Percentiles rank a stretch among this genome's conserved stretches.
These are phyloP conservation scores for Chelon auratus DNA, from an alignment of 2,797 vertebrate genomes.

Conservation along the genomic window DNA sequence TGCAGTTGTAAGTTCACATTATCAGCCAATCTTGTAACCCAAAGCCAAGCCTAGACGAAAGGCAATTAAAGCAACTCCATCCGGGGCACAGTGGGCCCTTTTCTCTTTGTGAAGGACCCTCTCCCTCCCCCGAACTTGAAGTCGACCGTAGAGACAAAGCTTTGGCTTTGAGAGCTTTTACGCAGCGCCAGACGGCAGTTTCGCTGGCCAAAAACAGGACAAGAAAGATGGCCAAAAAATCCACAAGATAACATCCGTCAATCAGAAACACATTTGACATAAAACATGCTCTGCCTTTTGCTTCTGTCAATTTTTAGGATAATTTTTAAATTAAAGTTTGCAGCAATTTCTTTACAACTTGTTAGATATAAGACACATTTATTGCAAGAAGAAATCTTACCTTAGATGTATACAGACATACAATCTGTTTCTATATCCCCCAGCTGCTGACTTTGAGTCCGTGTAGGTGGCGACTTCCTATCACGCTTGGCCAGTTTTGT, in stretches of 20 bases:
- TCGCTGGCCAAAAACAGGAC: slow-evolving; percentile 44
- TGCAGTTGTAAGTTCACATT: slow-evolving; percentile 29
- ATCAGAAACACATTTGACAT: slow-evolving; percentile 33
- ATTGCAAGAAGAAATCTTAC: slow-evolving; percentile 58
- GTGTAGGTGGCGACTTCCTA: slow-evolving; percentile 86
- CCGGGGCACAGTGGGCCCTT: slow-evolving; percentile 74
- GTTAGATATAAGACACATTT: not conserved
- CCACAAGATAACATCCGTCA: slow-evolving; percentile 7
- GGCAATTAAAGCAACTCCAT: slow-evolving; percentile 78
- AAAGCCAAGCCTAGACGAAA: slow-evolving; percentile 65
- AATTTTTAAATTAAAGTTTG: not conserved
- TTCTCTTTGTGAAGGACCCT: slow-evolving; percentile 66
- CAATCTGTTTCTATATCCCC: slow-evolving; percentile 28
- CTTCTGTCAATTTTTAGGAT: not conserved
- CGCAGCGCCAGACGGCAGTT: slow-evolving; percentile 46
- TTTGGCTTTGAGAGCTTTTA: slow-evolving; percentile 78
- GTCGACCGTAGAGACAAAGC: slow-evolving; percentile 83
- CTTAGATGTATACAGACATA: slow-evolving; percentile 34
- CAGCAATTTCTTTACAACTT: not conserved
- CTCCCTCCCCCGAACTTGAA: slow-evolving; percentile 88
- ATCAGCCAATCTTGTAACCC: slow-evolving; percentile 59
- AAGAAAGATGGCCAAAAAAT: slow-evolving; percentile 7
- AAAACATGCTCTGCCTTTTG: not conserved
- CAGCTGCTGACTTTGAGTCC: slow-evolving; percentile 77
- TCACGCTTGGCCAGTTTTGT: slow-evolving; percentile 84